Evolutionary conservation across 1,140 invertebrate genomes (phyloP), one percentile per base, ranked within the genome.

Genomic region (Grapholita molesta): DNA sequence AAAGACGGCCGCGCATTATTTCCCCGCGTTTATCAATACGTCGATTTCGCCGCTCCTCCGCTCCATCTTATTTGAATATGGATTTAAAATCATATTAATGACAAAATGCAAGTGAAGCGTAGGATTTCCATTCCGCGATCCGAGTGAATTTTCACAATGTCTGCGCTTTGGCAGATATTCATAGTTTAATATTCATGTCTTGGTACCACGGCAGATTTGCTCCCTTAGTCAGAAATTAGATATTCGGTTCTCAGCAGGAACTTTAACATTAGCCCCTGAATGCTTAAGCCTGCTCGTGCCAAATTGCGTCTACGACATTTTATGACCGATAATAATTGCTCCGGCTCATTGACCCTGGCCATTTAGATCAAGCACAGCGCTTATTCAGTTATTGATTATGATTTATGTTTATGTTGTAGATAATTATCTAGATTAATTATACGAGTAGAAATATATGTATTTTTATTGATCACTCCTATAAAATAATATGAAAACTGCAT

Each of bases 161-260:
- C 77, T 80, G 78, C 73, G 74, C 77, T 70, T 67, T 74, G 66
- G 71, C 71, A 73, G 79, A 84, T 83, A 80, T 82, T 81, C 79
- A 78, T 57, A 76, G 79, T 78, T 85, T 83, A 85, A 85, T 83
- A 85, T 83, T 85, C 82, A 79, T 79, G 75, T 77, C 77, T 76
- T 75, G 42, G 78, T 72, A 73, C 71, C 64, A 71, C 70, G 72
- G 71, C 75, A 83, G 74, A 77, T 77, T 81, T 83, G 76, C 76
- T 84, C 79, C 78, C 74, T 74, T 72, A 75, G 66, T 68, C 77
- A 74, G 78, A 84, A 80, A 80, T 80, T 84, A 82, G 80, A 80
- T 82, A 84, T 82, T 82, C 80, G 77, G 74, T 79, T 73, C 71
- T 80, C 74, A 77, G 73, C 72, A 73, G 72, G 74, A 80, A 78